Evolutionary conservation across 2,797 vertebrate genomes (phyloP), one percentile per base, ranked within the genome.

Genomic region (Aphelocoma californica): DNA sequence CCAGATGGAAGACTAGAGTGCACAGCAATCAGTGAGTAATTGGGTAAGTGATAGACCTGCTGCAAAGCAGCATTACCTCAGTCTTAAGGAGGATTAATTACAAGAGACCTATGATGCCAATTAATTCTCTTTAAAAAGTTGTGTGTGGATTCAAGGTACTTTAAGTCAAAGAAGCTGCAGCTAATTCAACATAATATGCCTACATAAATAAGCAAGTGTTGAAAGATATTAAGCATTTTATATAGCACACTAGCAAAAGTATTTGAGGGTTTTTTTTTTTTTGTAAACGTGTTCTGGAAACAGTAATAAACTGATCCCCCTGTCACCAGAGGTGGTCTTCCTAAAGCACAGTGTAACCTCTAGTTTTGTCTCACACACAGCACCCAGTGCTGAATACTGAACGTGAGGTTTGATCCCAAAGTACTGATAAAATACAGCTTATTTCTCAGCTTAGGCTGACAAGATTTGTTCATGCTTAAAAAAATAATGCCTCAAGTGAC

Each of bases 401-500:
- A 60, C 48, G 32, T 48, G 84, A 94, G 84, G 64, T 86, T 91
- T 94, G 90, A 84, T 96, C 88, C 92, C 90, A 86, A 93, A 96
- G 45, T 92, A 85, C 87, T 94, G 95, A 95, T 96, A 94, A 96
- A 95, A 95, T 87, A 79, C 88, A 93, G 62, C 81, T 95, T 85
- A 91, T 93, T 93, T 92, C 91, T 90, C 79, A 96, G 79, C 84
- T 95, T 96, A 82, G 88, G 77, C 88, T 96, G 93, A 92, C 92
- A 96, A 95, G 94, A 95, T 91, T 92, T 95, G 45, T 74, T 97
- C 94, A 93, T 91, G 94, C 92, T 96, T 95, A 96, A 95, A 94
- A 94, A 96, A 95, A 94, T 95, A 96, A 96, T 88, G 94, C 89
- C 94, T 92, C 95, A 92, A 95, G 94, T 94, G 88, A 96, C 89